Base-by-base conservation (phyloP, 2,888 invertebrate species). In the Anthophora plumipes region DNA sequence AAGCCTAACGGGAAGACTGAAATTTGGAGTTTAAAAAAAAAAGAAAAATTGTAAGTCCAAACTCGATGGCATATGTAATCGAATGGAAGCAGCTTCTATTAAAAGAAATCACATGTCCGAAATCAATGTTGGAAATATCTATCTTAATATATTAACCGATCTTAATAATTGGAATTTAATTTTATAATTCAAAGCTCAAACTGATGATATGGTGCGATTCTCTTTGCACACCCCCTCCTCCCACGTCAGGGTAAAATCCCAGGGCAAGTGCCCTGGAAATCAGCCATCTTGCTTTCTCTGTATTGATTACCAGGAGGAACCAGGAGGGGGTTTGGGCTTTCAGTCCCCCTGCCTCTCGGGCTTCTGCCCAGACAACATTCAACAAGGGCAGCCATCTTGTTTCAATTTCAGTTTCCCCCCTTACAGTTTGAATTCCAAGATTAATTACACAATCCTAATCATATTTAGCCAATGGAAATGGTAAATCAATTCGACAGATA, bases 271-370 rank as follows among this genome's bases (percentile, higher is more conserved):
- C 89, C 92, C 93, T 92, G 92, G 92, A 91, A 92, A 93, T 87
- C 93, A 89, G 93, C 93, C 93, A 93, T 93, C 89, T 93, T 93
- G 93, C 92, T 93, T 93, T 93, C 92, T 92, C 92, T 91, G 92
- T 92, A 93, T 93, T 93, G 93, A 93, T 93, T 81, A 79, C 79
- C 91, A 91, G 89, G 90, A 84, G 88, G 82, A 82, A 76, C 85
- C 69, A 80, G 85, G 83, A 83, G 88, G 89, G 85, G 86, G 84
- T 87, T 85, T 82, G 80, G 85, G 88, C 89, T 90, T 85, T 83
- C 77, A 84, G 79, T 83, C 85, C 82, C 82, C 77, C 79, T 76
- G 68, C 85, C 80, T 87, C 85, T 81, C 82, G 57, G 77, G 79
- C 86, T 77, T 86, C 86, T 77, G 76, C 88, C 87, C 89, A 86